These are phyloP conservation scores for Dromius quadrimaculatus DNA, from an alignment of 2,888 invertebrate species.

Conservation along the genomic window DNA sequence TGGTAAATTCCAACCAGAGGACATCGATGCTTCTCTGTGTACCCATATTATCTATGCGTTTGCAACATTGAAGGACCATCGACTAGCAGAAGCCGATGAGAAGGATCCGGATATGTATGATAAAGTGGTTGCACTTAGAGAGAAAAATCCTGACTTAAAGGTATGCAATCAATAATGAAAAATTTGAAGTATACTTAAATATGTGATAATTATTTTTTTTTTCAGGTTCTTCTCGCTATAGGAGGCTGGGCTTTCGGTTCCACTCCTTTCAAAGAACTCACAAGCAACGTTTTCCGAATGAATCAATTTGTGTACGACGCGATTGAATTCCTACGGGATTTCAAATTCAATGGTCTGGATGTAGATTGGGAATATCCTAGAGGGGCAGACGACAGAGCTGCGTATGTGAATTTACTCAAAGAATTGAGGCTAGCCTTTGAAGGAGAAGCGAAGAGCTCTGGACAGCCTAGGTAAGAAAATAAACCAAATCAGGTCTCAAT, in stretches of 20 bases:
- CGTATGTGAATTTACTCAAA: slow-evolving; percentile 86
- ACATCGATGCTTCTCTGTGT: slow-evolving; percentile 89
- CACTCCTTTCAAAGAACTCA: slow-evolving; percentile 92
- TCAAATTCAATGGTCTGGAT: slow-evolving; percentile 92
- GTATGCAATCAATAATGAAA: slow-evolving; percentile 65
- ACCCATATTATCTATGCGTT: slow-evolving; percentile 97
- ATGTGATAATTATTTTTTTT: not conserved
- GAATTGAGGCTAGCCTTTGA: slow-evolving; percentile 93
- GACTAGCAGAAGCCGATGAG: slow-evolving; percentile 82
- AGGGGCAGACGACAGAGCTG: slow-evolving; percentile 86
- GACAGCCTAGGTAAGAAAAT: slow-evolving; percentile 73
- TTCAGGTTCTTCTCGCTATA: slow-evolving; percentile 2
- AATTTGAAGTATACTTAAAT: not conserved
- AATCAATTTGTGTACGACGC: slow-evolving; percentile 96
- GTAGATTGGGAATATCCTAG: slow-evolving; percentile 96
- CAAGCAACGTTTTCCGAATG: slow-evolving; percentile 92
- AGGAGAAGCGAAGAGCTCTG: slow-evolving; percentile 90
- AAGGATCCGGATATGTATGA: slow-evolving; percentile 90
- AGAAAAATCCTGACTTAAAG: slow-evolving; percentile 90
- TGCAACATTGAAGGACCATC: slow-evolving; percentile 89
- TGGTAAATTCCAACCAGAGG: slow-evolving; percentile 90
- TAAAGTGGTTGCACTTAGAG: slow-evolving; percentile 85
- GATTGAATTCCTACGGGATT: slow-evolving; percentile 90
- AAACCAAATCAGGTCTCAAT: not conserved
- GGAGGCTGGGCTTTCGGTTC: slow-evolving; percentile 95